Percentiles rank a stretch among this genome's conserved stretches.
phyloP scores from a whole-genome alignment of 2,113 vertebrate species.

The Edolisoma coerulescens region DNA sequence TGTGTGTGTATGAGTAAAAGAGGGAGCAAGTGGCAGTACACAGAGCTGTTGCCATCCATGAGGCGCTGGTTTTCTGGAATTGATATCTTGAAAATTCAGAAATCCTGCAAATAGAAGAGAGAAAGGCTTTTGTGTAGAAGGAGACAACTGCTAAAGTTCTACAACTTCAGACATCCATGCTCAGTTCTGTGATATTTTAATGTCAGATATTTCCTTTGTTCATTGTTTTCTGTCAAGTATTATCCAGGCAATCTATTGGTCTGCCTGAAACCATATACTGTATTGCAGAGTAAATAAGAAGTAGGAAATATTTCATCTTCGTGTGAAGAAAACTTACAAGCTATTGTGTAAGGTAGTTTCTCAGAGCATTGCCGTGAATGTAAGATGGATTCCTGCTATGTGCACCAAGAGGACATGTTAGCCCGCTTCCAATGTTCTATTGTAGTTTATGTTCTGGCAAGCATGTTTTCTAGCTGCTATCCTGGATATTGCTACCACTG shows the following conservation, averaged over 20 bases:
- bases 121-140: neutral
- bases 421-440: neutral
- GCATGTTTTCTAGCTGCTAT: neutral
- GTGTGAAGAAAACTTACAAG: neutral
- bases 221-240: neutral
- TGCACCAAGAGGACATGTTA: neutral
- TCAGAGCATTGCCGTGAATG: neutral
- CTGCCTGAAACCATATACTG: neutral
- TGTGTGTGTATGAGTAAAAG: neutral
- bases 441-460: neutral
- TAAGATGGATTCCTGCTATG: neutral
- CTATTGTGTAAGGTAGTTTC: neutral
- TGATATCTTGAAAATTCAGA: neutral
- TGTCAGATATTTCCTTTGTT: neutral
- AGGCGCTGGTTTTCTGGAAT: neutral
- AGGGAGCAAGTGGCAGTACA: neutral
- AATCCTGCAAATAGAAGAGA: neutral
- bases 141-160: neutral
- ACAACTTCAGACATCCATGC: neutral
- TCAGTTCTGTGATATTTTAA: neutral
- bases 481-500: neutral
- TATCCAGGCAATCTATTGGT: neutral
- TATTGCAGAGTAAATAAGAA: neutral
- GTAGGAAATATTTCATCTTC: neutral
- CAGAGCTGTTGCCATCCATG: neutral